A percentile compares a stretch with the other conserved stretches of the same genome.
Conservation (phyloP, 2,888 invertebrate species). For the Autographa pulchrina region DNA sequence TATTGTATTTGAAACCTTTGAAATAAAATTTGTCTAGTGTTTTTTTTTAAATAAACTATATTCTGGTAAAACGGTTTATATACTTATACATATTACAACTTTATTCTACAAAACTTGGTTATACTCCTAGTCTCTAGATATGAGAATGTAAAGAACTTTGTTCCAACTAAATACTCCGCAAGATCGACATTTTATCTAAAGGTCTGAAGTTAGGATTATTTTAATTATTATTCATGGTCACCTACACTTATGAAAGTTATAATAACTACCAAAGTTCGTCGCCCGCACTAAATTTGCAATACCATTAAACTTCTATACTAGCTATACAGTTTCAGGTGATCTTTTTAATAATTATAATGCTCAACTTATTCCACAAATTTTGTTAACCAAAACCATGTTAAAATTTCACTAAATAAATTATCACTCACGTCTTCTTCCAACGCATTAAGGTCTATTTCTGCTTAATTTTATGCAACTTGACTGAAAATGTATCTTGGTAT, state of each 20-base stretch:
- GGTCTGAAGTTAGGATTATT: conserved; percentile 23
- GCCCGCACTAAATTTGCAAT: conserved; percentile 57
- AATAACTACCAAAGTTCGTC: conserved; percentile 41
- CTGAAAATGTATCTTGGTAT: conserved; percentile 38
- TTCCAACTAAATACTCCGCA: neutral
- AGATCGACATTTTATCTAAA: neutral
- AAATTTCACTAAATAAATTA: neutral
- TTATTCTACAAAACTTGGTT: neutral
- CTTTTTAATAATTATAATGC: conserved; percentile 67
- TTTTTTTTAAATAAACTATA: too few species aligned
- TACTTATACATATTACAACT: too few species aligned
- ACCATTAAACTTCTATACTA: conserved; percentile 58
- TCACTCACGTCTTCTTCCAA: conserved; percentile 7
- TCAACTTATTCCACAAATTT: conserved; percentile 63
- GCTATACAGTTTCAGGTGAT: conserved; percentile 55
- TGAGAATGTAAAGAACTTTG: neutral
- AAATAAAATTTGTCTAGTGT: too few species aligned
- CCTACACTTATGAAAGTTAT: conserved; percentile 31
- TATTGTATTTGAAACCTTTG: too few species aligned
- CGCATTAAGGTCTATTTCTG: conserved; percentile 22
- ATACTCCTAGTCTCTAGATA: neutral
- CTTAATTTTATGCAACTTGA: conserved; percentile 1
- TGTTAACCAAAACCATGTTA: conserved; percentile 39
- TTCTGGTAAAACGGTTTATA: too few species aligned
- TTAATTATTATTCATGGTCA: conserved; percentile 22